These are phyloP conservation scores for Latrodectus elegans DNA, from an alignment of 2,888 invertebrate genomes.

Conservation along the genomic window DNA sequence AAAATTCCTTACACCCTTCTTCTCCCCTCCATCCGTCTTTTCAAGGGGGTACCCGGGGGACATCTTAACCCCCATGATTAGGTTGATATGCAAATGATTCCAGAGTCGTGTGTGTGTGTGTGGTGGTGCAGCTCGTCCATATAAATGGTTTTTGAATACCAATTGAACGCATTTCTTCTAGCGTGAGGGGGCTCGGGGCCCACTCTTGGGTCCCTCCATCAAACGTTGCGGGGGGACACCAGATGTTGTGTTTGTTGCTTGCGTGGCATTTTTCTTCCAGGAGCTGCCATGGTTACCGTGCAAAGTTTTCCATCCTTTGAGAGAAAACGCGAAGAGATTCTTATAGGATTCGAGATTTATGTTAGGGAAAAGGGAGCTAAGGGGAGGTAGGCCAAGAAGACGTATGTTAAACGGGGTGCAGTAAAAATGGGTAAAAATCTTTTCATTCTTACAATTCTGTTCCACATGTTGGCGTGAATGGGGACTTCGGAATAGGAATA, in stretches of 20 bases:
- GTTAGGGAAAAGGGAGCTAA: not conserved
- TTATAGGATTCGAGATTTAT: constrained; percentile 2
- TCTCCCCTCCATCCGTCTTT: constrained; percentile 50
- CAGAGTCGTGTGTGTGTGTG: not conserved
- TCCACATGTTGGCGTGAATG: no score
- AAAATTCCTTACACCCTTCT: constrained; percentile 12
- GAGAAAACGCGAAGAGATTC: not conserved
- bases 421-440: not conserved
- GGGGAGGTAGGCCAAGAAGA: not conserved
- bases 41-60: constrained; percentile 45
- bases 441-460: not conserved
- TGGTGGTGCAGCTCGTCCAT: constrained; percentile 48
- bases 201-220: constrained; percentile 51
- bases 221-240: constrained; percentile 48
- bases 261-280: constrained; percentile 51
- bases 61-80: constrained; percentile 66
- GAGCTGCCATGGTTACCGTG: constrained; percentile 8
- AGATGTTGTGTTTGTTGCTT: constrained; percentile 47
- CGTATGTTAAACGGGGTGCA: not conserved
- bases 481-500: no score
- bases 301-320: no score
- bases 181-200: constrained; percentile 29
- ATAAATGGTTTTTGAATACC: constrained; percentile 69
- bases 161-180: constrained; percentile 48
- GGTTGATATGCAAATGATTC: constrained; percentile 64